Evolutionary conservation across 2,113 vertebrate genomes (phyloP), one percentile per base, ranked within the genome.

Genomic region (Dendropsophus ebraccatus): DNA sequence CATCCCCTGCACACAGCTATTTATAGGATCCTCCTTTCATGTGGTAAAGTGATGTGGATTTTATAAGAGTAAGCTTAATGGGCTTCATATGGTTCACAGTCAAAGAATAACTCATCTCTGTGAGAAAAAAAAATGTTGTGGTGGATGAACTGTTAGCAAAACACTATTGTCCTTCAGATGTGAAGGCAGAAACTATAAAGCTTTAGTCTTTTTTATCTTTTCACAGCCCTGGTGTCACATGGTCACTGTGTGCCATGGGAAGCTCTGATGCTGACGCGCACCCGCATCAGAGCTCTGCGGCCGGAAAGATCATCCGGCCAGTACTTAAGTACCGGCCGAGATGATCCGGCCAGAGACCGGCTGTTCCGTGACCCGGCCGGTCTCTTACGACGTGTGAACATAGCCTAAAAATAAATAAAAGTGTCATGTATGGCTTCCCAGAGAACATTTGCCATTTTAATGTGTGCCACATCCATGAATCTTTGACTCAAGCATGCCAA

Each of bases 21-120:
- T 95, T 95, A 95, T 95, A 95, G 93, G 93, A 86, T 58, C 82
- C 21, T 14, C 89, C 92, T 95, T 95, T 95, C 93, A 95, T 95
- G 94, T 95, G 94, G 94, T 91, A 45, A 45, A 94, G 91, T 89
- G 92, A 94, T 93, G 93, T 92, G 89, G 92, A 94, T 93, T 94
- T 94, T 94, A 94, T 91, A 94, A 93, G 93, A 91, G 94, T 93
- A 91, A 92, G 89, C 88, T 92, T 95, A 95, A 95, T 94, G 91
- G 86, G 88, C 93, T 94, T 93, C 95, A 94, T 93, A 94, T 92
- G 92, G 92, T 67, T 80, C 37, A 81, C 87, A 88, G 88, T 85
- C 89, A 86, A 69, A 58, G 77, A 91, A 85, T 90, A 91, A 91
- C 83, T 85, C 74, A 88, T 89, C 88, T 87, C 60, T 89, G 88